Conservation (phyloP, 2,888 invertebrate genomes). For the Campoplex nolae region DNA sequence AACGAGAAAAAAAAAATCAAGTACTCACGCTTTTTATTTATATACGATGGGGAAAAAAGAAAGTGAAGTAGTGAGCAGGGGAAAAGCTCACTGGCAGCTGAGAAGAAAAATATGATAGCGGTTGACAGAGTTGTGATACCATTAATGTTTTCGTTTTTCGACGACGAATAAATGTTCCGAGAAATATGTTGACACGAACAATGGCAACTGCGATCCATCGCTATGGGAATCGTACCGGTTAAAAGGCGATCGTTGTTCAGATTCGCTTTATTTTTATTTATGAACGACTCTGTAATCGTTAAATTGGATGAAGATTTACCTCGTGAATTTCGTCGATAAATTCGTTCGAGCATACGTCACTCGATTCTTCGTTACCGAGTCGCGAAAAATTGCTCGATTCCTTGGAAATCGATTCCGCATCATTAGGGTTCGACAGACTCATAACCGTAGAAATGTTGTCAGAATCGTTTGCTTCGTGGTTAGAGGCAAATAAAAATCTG, state of each 20-base stretch:
- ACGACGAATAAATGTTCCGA: background rate
- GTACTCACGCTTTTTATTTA: constrained; percentile 59
- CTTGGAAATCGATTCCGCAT: constrained; percentile 15
- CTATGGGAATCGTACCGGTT: background rate
- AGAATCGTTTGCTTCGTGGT: background rate
- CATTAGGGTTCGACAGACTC: background rate
- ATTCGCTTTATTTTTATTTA: background rate
- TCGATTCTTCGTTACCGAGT: background rate
- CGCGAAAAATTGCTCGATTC: background rate
- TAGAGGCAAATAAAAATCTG: background rate
- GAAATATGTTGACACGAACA: background rate
- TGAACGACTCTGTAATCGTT: background rate
- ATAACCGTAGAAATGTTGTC: background rate
- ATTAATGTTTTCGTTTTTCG: background rate
- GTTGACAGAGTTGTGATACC: constrained; percentile 9
- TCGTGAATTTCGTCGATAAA: background rate
- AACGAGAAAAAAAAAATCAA: constrained; percentile 64
- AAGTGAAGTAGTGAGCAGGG: constrained; percentile 6
- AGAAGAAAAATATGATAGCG: constrained; percentile 17
- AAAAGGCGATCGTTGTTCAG: background rate
- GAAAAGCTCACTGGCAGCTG: constrained; percentile 11
- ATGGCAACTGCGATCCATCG: background rate
- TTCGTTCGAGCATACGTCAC: background rate
- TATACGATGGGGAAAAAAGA: constrained; percentile 6
- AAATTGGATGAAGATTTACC: background rate